Evolutionary conservation across 2,797 vertebrate genomes (phyloP), one percentile per base, ranked within the genome.

Genomic region (Sphenopsis melanotis): DNA sequence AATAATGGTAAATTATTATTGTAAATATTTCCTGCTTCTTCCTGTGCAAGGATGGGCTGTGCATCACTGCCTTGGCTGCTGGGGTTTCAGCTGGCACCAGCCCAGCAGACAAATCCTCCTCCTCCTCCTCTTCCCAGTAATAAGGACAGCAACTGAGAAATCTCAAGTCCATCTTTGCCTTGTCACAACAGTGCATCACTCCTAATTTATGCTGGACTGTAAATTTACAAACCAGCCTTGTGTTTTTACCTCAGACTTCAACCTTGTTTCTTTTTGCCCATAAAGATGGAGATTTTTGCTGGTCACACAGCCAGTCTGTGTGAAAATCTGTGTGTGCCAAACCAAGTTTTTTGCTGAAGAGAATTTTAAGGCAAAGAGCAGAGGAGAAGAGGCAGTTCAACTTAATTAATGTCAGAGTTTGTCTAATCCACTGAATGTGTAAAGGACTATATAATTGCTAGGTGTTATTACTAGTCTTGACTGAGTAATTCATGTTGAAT

Each of bases 401-500:
- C 91, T 94, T 95, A 93, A 96, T 96, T 96, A 94, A 93, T 75
- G 90, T 90, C 91, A 93, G 59, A 61, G 68, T 84, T 91, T 86
- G 61, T 91, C 71, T 29, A 93, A 90, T 74, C 77, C 46, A 70
- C 39, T 87, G 83, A 56, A 88, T 22, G 72, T 66, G 63, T 57
- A 91, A 95, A 94, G 69, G 37, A 30, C 74, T 89, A 14, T 42
- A 68, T 94, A 96, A 96, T 92, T 88, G 83, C 60, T 92, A 86
- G 82, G 89, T 94, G 87, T 91, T 96, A 83, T 68, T 94, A 81
- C 80, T 59, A 78, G 93, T 71, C 84, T 78, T 90, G 82, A 94
- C 79, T 65, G 68, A 94, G 72, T 96, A 93, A 94, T 90, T 95
- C 85, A 88, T 69, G 64, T 91, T 91, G 93, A 96, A 97, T 96